Percentiles rank a stretch among this genome's conserved stretches.
Conservation (phyloP, 2,888 invertebrate genomes). For the Drosophila ustulata region DNA sequence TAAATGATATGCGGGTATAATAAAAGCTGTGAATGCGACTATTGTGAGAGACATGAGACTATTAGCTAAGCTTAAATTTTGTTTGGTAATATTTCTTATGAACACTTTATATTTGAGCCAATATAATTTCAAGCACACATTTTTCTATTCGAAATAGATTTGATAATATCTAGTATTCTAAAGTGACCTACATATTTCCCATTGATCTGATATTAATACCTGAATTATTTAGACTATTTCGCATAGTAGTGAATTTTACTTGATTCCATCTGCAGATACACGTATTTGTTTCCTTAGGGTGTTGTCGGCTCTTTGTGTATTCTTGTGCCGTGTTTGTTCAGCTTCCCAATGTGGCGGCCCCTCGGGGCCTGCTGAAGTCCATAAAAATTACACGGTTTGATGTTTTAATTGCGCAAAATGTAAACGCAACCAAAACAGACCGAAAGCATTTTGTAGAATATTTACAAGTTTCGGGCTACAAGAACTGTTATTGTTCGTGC, state of each 20-base stretch:
- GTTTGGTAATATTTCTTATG: not conserved
- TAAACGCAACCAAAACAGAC: constrained; percentile 32
- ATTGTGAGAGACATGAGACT: not conserved
- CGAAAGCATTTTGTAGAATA: constrained; percentile 5
- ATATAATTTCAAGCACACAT: not conserved
- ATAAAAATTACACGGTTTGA: constrained; percentile 56
- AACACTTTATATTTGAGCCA: not conserved
- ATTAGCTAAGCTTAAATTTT: not conserved
- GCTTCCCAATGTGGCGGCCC: constrained; percentile 12
- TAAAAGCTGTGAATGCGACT: not conserved
- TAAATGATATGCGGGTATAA: not conserved
- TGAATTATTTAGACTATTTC: not conserved
- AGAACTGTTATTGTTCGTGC: constrained; percentile 23
- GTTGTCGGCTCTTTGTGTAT: constrained; percentile 18
- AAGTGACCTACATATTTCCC: not conserved
- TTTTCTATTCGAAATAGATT: too few species aligned
- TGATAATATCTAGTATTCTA: too few species aligned
- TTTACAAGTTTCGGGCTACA: constrained; percentile 27
- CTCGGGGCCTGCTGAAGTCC: constrained; percentile 3
- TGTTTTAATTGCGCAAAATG: constrained; percentile 42
- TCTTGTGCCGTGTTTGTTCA: constrained; percentile 8
- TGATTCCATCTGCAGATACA: not conserved
- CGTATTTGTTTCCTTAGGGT: constrained; percentile 12
- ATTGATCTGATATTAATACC: not conserved
- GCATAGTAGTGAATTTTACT: not conserved